These are phyloP conservation scores for Ataeniobius toweri DNA, from an alignment of 2,797 vertebrate genomes.

Conservation along the genomic window DNA sequence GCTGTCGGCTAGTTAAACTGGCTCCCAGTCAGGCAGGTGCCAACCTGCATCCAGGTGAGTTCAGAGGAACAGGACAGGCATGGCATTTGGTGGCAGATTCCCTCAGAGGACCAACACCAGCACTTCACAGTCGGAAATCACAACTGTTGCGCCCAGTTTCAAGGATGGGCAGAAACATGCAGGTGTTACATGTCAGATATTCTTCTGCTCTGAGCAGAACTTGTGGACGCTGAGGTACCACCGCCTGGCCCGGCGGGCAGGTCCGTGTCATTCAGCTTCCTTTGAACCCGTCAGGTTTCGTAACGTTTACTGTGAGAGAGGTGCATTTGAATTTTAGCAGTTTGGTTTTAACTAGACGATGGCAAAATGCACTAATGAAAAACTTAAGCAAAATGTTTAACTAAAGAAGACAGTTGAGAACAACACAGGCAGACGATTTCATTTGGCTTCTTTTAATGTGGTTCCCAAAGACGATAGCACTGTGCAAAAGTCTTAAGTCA, in stretches of 20 bases:
- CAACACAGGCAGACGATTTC: no score
- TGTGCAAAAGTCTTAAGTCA: no score
- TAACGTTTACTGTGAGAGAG: no score
- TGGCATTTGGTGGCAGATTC: neutral
- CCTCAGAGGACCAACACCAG: neutral
- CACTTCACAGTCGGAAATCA: neutral
- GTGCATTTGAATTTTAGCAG: neutral
- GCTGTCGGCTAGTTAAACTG: neutral
- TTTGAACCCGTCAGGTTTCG: neutral
- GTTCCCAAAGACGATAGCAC: no score
- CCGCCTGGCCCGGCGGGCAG: neutral
- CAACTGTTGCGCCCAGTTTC: neutral
- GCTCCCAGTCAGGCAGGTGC: conserved; percentile 8
- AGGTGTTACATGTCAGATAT: neutral
- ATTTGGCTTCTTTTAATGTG: no score
- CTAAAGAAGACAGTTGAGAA: no score
- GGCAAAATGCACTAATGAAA: no score
- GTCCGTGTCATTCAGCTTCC: neutral
- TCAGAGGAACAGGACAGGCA: neutral
- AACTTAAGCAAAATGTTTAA: no score
- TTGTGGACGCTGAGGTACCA: neutral
- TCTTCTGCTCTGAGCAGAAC: neutral
- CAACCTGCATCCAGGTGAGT: conserved; percentile 12
- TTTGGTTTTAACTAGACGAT: neutral
- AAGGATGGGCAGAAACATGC: neutral